Conservation (phyloP, 2,888 invertebrate genomes). For the Luperina nickerlii region DNA sequence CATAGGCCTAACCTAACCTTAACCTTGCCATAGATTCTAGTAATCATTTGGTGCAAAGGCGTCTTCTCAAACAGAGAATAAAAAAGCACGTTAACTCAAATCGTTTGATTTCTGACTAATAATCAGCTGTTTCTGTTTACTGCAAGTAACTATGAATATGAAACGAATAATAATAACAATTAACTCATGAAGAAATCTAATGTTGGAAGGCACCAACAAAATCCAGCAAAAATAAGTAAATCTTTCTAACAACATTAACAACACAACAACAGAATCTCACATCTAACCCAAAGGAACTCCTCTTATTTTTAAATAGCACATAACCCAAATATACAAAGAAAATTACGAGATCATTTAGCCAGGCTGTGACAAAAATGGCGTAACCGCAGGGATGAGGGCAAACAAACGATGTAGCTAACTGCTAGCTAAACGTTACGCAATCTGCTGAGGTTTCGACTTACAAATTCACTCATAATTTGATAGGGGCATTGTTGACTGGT, state of each 20-base stretch:
- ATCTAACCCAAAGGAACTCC: not conserved
- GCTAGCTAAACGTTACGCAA: slow-evolving; percentile 37
- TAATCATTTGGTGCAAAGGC: not conserved
- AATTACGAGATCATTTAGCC: slow-evolving; percentile 29
- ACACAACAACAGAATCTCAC: not conserved
- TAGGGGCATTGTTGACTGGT: slow-evolving; percentile 26
- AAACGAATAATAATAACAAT: not conserved
- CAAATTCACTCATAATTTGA: slow-evolving; percentile 53
- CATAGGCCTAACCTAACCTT: no score
- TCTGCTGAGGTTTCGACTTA: slow-evolving; percentile 35
- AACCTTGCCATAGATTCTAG: no score
- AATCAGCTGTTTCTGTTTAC: not conserved
- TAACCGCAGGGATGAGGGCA: slow-evolving; percentile 49
- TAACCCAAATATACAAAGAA: slow-evolving; percentile 32
- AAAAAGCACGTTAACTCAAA: not conserved
- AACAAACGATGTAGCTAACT: slow-evolving; percentile 34
- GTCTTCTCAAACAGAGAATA: not conserved
- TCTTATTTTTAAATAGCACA: slow-evolving; percentile 11
- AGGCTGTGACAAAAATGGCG: slow-evolving; percentile 46
- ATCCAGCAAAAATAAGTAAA: not conserved
- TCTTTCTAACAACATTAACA: not conserved
- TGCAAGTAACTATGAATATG: not conserved
- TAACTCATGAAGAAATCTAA: not conserved
- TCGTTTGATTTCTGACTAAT: not conserved
- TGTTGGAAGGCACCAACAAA: not conserved